Evolutionary conservation across 1,140 invertebrate genomes (phyloP).

Genomic region (Frieseomelitta varia): DNA sequence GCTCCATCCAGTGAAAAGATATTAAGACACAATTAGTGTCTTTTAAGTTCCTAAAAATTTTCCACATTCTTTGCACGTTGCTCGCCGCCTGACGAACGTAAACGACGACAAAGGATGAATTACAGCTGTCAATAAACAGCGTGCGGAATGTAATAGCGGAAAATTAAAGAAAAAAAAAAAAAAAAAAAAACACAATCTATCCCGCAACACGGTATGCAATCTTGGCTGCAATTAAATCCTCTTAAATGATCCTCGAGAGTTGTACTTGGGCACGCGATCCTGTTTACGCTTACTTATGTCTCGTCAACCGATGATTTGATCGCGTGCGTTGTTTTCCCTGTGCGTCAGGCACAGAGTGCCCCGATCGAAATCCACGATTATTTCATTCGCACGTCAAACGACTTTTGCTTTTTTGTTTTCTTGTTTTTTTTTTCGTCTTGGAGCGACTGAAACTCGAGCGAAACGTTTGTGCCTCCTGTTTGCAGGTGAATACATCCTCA

Average conservation of each 20-base stretch:
- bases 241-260: conserved; percentile 48
- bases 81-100: too few relatives aligned
- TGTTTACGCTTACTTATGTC: conserved; percentile 61
- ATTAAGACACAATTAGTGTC: too few relatives aligned
- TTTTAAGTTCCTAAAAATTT: too few relatives aligned
- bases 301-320: conserved; percentile 35
- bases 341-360: background rate
- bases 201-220: conserved; percentile 24
- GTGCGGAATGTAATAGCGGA: background rate
- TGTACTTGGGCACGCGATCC: conserved; percentile 55
- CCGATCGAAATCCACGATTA: too few relatives aligned
- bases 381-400: too few relatives aligned
- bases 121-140: background rate
- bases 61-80: too few relatives aligned
- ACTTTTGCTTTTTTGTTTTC: background rate
- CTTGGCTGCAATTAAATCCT: conserved; percentile 54
- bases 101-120: background rate
- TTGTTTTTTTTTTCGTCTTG: too few relatives aligned
- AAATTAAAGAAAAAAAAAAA: conserved; percentile 9
- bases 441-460: background rate
- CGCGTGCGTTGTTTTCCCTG: conserved; percentile 8
- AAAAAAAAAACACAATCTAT: conserved; percentile 22
- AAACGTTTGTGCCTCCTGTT: background rate
- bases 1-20: too few relatives aligned
- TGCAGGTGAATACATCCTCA: conserved; percentile 80